Conservation (phyloP, 2,113 vertebrate species). For the Aleadryas rufinucha region DNA sequence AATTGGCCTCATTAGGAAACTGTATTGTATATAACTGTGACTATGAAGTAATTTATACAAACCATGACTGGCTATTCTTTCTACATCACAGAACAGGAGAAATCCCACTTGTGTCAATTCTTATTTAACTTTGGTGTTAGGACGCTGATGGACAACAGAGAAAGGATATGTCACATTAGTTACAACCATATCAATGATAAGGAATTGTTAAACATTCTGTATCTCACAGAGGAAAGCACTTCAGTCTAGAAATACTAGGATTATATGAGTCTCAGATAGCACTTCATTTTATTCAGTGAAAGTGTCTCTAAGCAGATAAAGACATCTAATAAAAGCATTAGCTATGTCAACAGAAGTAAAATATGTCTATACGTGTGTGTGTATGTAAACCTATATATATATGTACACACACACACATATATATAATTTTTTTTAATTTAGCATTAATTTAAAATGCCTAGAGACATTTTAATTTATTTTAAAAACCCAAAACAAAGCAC, state of each 20-base stretch:
- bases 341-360: background rate
- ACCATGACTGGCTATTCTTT: constrained; percentile 4
- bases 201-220: background rate
- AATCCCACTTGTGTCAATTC: background rate
- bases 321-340: background rate
- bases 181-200: background rate
- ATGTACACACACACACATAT: background rate
- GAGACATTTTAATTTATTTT: background rate
- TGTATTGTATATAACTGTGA: background rate
- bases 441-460: constrained; percentile 6
- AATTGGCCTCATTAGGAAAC: constrained; percentile 52
- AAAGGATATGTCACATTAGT: background rate
- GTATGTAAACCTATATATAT: background rate
- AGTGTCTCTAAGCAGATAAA: background rate
- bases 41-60: constrained; percentile 8
- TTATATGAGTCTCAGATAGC: background rate
- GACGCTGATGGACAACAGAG: background rate
- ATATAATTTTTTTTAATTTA: background rate
- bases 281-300: background rate
- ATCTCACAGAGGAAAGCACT: background rate
- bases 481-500: background rate
- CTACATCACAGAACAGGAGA: background rate
- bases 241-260: background rate
- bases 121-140: background rate
- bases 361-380: background rate